phyloP scores from a whole-genome alignment of 53 echinoderm and acorn worm genomes.

The Henricia sp. region DNA sequence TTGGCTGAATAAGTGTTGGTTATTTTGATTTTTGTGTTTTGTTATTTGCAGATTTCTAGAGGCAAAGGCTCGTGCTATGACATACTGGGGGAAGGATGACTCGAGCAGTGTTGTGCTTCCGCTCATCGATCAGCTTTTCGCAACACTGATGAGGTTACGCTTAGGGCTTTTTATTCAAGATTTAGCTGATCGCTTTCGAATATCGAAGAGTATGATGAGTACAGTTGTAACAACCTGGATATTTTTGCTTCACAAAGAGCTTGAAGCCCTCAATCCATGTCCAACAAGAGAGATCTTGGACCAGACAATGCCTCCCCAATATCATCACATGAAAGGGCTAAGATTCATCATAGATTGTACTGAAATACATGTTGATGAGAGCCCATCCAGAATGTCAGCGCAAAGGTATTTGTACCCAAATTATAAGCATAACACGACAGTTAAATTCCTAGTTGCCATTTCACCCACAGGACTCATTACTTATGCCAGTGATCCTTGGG shows the following conservation, averaged over 20 bases:
- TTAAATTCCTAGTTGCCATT: slow-evolving; percentile 56
- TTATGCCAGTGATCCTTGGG: slow-evolving; percentile 43
- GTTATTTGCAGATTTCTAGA: background rate
- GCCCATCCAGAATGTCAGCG: background rate
- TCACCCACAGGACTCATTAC: slow-evolving; percentile 49
- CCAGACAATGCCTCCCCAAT: slow-evolving; percentile 5
- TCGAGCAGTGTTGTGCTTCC: background rate
- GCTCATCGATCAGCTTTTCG: slow-evolving; percentile 17
- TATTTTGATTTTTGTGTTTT: background rate
- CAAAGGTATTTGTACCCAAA: background rate
- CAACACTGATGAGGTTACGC: slow-evolving; percentile 6
- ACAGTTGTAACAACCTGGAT: slow-evolving; percentile 1
- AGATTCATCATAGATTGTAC: background rate
- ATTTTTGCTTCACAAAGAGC: background rate
- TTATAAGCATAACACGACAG: slow-evolving; percentile 4
- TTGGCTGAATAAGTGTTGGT: no score
- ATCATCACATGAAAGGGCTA: background rate
- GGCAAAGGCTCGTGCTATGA: slow-evolving; percentile 2
- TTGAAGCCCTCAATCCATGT: slow-evolving; percentile 7
- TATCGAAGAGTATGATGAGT: background rate
- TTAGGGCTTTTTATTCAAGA: slow-evolving; percentile 2
- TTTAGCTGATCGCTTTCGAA: background rate
- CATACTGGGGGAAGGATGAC: background rate
- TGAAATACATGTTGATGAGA: background rate
- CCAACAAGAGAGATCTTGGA: background rate